These are phyloP conservation scores for Eupithecia subfuscata DNA, from an alignment of 2,888 invertebrate species.

Conservation along the genomic window DNA sequence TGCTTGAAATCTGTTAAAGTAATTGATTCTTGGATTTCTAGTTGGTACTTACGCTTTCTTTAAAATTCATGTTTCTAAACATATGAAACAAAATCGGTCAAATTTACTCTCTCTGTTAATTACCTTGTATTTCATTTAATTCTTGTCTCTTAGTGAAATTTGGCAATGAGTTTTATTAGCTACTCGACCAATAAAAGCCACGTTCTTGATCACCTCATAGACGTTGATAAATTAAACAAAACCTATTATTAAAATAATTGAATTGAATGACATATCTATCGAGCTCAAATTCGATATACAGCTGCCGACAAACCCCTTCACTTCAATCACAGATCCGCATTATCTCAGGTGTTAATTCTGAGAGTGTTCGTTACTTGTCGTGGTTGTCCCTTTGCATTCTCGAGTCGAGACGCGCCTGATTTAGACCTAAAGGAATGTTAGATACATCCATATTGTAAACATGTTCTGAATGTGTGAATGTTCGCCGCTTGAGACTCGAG, in stretches of 20 bases:
- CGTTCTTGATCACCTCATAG: background rate
- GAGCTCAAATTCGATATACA: background rate
- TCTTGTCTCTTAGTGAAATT: background rate
- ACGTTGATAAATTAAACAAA: background rate
- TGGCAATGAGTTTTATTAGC: background rate
- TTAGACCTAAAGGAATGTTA: conserved; percentile 50
- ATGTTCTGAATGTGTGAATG: conserved; percentile 16
- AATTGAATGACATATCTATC: background rate
- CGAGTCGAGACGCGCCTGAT: conserved; percentile 47
- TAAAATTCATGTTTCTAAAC: background rate
- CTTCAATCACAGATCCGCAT: conserved; percentile 5
- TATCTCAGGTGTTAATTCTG: conserved; percentile 21
- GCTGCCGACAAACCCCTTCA: background rate
- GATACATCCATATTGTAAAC: conserved; percentile 20
- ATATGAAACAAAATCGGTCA: background rate
- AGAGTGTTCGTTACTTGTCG: conserved; percentile 1
- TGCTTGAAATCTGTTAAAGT: conserved; percentile 3
- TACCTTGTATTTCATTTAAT: background rate
- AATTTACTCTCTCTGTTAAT: background rate
- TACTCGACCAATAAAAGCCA: background rate
- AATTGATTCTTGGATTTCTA: conserved; percentile 6
- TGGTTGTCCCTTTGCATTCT: conserved; percentile 49
- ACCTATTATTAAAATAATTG: background rate
- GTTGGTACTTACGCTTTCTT: background rate
- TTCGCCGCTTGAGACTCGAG: background rate